A percentile compares a stretch with the other conserved stretches of the same genome.
Conservation (phyloP, 2,797 vertebrate genomes). For the Vultur gryphus region DNA sequence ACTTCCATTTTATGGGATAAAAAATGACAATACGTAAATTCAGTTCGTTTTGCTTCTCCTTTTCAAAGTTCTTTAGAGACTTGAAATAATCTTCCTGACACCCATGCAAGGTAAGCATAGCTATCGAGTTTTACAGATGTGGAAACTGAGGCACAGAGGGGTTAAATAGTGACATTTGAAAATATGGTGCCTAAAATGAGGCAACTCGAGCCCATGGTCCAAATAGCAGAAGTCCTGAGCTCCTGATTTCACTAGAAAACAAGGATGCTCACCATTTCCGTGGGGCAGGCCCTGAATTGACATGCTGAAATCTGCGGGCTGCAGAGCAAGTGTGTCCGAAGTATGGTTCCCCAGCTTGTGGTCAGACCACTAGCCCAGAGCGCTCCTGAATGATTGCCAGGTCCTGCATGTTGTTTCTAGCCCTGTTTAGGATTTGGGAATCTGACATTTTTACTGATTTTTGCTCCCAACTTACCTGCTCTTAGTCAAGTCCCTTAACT, state of each 20-base stretch:
- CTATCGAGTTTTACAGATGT: neutral
- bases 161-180: neutral
- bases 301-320: neutral
- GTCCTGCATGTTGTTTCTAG: neutral
- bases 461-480: neutral
- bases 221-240: neutral
- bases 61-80: conserved; percentile 32
- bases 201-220: neutral
- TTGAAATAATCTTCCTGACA: conserved; percentile 45
- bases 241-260: neutral
- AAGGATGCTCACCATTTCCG: neutral
- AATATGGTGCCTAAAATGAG: neutral
- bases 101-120: neutral
- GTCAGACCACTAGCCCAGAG: neutral
- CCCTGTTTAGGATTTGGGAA: neutral
- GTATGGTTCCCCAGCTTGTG: neutral
- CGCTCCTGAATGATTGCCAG: neutral
- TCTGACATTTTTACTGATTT: neutral
- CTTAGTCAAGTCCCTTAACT: neutral
- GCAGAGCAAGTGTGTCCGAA: neutral
- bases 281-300: neutral
- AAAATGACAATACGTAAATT: conserved; percentile 20
- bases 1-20: conserved; percentile 36
- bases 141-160: conserved; percentile 35
- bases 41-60: conserved; percentile 1